Base-by-base conservation (phyloP, 1,140 invertebrate genomes). In the Zaprionus ghesquierei region DNA sequence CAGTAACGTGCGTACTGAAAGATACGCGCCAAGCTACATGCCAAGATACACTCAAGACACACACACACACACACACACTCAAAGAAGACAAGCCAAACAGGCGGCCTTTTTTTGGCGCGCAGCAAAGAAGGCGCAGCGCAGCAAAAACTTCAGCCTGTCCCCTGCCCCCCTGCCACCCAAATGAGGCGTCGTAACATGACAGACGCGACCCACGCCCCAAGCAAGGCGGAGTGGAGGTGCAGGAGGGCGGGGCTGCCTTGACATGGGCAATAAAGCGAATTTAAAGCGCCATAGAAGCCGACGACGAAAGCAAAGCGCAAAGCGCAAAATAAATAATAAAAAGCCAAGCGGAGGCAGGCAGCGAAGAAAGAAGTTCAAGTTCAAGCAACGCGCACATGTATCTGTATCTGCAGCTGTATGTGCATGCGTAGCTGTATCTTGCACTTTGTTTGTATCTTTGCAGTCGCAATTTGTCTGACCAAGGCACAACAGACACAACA, bases 1-100 rank as follows among this genome's bases (percentile, higher is more conserved):
- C 84, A 89, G 84, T 89, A 89, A 89, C 84, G 85, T 89, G 84
- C 80, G 85, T 89, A 81, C 81, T 78, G 68, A 69, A 74, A 56
- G 73, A 31, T 72, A 76, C 41, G 33, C 25, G 25, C 70, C 20
- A 51, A 60, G 29, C 60, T 62, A 73, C 44, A 62, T 62, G 18
- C 15, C n/a, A 41, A 15, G 35, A 41, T 5, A 41, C 35, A 41
- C n/a, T n/a, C n/a, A 77, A 75, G 49, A 70, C 20, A 77, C 44
- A 73, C 55, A 60, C 66, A 63, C 13, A 31, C 54, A 71, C 15
- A 41, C 68, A 56, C 58, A 49, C 38, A 54, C n/a, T 51, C 59
- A 56, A 27, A 58, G 13, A 69, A 54, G 29, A 23, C 20, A 54
- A 61, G 56, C 23, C 54, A 73, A 49, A 65, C 53, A 61, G 10